Base-by-base conservation (phyloP, 1,140 invertebrate species). In the Nixonia krombeini region DNA sequence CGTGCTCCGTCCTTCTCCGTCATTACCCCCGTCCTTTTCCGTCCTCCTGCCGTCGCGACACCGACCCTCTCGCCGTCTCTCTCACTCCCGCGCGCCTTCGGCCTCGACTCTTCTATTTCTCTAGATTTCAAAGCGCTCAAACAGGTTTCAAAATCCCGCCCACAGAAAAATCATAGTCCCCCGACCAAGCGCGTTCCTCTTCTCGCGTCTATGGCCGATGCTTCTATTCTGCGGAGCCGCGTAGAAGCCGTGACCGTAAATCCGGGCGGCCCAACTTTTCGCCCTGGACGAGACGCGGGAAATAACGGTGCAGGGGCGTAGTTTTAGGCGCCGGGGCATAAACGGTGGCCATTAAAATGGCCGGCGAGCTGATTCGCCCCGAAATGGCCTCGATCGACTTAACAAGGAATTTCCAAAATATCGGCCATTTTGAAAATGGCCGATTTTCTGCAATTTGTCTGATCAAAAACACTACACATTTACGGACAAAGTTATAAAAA, bases 131-230 rank as follows among this genome's bases (percentile, higher is more conserved):
- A 82, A 82, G 80, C 75, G 73, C 79, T 79, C 79, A 83, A 84
- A 84, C 82, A 83, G 82, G 82, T 83, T 84, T 84, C 81, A 80
- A 83, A 84, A 83, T 84, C 81, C 82, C 81, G 80, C 81, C 81
- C 75, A 79, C 79, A 74, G 75, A 83, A 84, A 84, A 83, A 82
- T 83, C 56, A 26, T 44, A 69, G 67, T 68, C 63, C 73, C 51
- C 50, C 61, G 17, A 23, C 8, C 40, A 25, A 16, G 2, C 10
- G 53, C 35, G 35, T 23, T 16, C n/a, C n/a, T n/a, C n/a, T n/a
- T n/a, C n/a, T n/a, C n/a, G n/a, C n/a, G n/a, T n/a, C 15, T 13
- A 15, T 29, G 41, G 15, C 50, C 44, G 47, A 37, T 45, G 53
- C 59, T 42, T n/a, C n/a, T n/a, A n/a, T n/a, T n/a, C n/a, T n/a